phyloP scores from a whole-genome alignment of 2,888 invertebrate genomes.

The Esperia sulphurella region DNA sequence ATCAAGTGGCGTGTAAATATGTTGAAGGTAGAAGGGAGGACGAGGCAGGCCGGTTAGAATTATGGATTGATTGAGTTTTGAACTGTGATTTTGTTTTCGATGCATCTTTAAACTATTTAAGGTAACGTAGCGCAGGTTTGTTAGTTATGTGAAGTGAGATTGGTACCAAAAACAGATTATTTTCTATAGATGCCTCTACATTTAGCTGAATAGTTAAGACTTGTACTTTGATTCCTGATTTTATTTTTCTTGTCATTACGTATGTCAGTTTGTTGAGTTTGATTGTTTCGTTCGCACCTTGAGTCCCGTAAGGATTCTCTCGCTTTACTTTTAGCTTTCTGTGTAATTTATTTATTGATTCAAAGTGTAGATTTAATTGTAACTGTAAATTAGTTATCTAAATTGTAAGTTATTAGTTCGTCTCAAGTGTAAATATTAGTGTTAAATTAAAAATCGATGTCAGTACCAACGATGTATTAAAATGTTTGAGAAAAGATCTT shows the following conservation, averaged over 20 bases:
- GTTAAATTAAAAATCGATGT: slow-evolving; percentile 62
- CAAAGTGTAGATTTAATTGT: slow-evolving; percentile 44
- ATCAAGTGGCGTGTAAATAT: slow-evolving; percentile 69
- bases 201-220: slow-evolving; percentile 51
- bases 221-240: slow-evolving; percentile 26
- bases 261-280: slow-evolving; percentile 56
- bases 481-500: slow-evolving; percentile 46
- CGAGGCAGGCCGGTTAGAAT: slow-evolving; percentile 34
- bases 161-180: slow-evolving; percentile 77
- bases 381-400: slow-evolving; percentile 56
- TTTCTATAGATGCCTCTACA: slow-evolving; percentile 54
- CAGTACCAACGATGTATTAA: slow-evolving; percentile 75
- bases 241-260: slow-evolving; percentile 40
- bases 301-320: slow-evolving; percentile 25
- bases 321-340: slow-evolving; percentile 36
- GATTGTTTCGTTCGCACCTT: slow-evolving; percentile 36
- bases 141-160: slow-evolving; percentile 71
- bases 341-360: slow-evolving; percentile 68
- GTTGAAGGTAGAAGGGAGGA: slow-evolving; percentile 35
- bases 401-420: slow-evolving; percentile 53
- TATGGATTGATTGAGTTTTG: slow-evolving; percentile 43
- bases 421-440: slow-evolving; percentile 65
- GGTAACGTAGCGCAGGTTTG: slow-evolving; percentile 46
- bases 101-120: slow-evolving; percentile 52
- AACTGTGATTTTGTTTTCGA: slow-evolving; percentile 73